A percentile compares a stretch with the other conserved stretches of the same genome.
Evolutionary conservation across 2,113 vertebrate genomes (phyloP).

Genomic region (Notothenia rossii): DNA sequence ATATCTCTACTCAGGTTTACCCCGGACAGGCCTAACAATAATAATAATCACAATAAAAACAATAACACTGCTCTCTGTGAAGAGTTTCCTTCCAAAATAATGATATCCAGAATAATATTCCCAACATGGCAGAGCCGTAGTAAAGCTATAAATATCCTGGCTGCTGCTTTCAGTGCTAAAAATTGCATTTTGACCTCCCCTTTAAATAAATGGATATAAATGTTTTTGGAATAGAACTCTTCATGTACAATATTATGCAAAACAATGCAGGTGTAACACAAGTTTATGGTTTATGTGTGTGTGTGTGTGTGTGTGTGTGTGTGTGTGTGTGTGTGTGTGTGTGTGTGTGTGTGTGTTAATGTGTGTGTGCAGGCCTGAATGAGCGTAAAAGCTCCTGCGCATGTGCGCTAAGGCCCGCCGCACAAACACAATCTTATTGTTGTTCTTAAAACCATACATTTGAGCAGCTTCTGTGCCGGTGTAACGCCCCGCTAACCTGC

Average conservation of each 20-base stretch:
- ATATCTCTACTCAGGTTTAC: slow-evolving; percentile 79
- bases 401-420: slow-evolving; percentile 47
- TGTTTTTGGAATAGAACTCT: slow-evolving; percentile 53
- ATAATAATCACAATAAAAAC: background rate
- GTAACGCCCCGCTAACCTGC: background rate
- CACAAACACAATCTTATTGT: background rate
- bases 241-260: slow-evolving; percentile 60
- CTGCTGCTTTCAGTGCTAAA: background rate
- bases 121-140: background rate
- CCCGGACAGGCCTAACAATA: slow-evolving; percentile 41
- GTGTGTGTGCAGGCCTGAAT: slow-evolving; percentile 22
- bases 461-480: background rate
- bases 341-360: slow-evolving; percentile 16
- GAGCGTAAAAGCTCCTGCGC: slow-evolving; percentile 49
- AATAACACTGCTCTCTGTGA: slow-evolving; percentile 20
- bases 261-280: slow-evolving; percentile 2
- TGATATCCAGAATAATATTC: background rate
- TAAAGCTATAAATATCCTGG: background rate
- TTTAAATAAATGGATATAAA: slow-evolving; percentile 14
- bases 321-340: too few relatives aligned
- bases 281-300: background rate
- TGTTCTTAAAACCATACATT: background rate
- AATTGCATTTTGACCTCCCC: background rate
- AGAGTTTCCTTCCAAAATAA: slow-evolving; percentile 60
- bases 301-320: slow-evolving; percentile 8